A percentile compares a stretch with the other conserved stretches of the same genome.
These are phyloP conservation scores for Aethina tumida DNA, from an alignment of 1,140 invertebrate species.

Conservation along the genomic window DNA sequence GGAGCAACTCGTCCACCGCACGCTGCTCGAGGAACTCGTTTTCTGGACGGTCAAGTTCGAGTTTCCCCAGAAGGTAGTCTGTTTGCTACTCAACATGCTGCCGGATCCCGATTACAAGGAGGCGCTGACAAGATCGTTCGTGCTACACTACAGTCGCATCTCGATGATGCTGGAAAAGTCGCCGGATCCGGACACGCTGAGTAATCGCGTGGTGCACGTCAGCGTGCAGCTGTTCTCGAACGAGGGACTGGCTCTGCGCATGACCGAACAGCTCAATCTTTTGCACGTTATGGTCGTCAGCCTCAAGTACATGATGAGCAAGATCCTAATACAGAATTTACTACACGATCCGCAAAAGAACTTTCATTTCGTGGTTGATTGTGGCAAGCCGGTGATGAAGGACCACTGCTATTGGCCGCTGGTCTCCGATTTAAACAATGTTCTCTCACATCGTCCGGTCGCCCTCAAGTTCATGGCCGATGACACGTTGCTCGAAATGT, in stretches of 20 bases:
- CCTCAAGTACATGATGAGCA: conserved; percentile 87
- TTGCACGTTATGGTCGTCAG: conserved; percentile 92
- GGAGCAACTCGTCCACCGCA: conserved; percentile 70
- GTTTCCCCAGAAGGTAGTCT: conserved; percentile 94
- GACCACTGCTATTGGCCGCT: conserved; percentile 98
- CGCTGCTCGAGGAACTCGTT: conserved; percentile 89
- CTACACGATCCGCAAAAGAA: conserved; percentile 74
- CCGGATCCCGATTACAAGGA: conserved; percentile 91
- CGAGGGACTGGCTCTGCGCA: conserved; percentile 77
- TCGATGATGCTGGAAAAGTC: conserved; percentile 82
- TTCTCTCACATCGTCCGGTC: conserved; percentile 86
- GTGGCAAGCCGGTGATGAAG: conserved; percentile 84
- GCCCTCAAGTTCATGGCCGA: conserved; percentile 84
- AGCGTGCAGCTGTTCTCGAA: conserved; percentile 94
- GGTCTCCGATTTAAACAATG: conserved; percentile 94
- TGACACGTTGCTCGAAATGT: conserved; percentile 78
- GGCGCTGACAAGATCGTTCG: conserved; percentile 61
- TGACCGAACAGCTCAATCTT: conserved; percentile 82
- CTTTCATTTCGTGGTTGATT: conserved; percentile 88
- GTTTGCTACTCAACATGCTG: conserved; percentile 89
- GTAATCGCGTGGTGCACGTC: conserved; percentile 93
- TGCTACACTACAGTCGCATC: conserved; percentile 90
- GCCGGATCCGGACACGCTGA: conserved; percentile 78
- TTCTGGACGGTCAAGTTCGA: conserved; percentile 98
- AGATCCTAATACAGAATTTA: conserved; percentile 78